These are phyloP conservation scores for Phalera bucephala DNA, from an alignment of 2,888 invertebrate genomes.

Conservation along the genomic window DNA sequence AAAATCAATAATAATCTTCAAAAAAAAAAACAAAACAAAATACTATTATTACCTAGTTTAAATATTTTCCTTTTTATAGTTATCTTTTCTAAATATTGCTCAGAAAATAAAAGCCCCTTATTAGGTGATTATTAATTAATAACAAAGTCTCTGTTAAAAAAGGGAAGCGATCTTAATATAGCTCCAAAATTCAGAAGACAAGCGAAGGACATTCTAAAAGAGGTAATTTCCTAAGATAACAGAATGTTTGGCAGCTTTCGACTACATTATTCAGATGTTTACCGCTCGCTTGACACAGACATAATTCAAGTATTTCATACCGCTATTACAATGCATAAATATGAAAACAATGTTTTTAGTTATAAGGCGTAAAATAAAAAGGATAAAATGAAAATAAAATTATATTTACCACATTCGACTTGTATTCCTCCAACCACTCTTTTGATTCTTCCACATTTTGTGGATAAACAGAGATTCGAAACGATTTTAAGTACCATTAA, in stretches of 20 bases:
- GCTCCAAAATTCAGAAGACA: neutral
- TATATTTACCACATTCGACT: slow-evolving; percentile 59
- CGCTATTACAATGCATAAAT: no score
- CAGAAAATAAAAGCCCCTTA: no score
- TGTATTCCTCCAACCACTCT: slow-evolving; percentile 60
- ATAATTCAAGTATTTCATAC: no score
- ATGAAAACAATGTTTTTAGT: no score
- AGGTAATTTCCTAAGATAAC: neutral
- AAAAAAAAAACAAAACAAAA: no score
- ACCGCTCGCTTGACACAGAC: neutral
- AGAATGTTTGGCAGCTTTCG: neutral
- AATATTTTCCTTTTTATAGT: no score
- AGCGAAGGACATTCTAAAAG: neutral
- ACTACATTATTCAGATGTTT: neutral
- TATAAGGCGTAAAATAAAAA: no score
- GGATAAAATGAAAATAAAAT: slow-evolving; percentile 9
- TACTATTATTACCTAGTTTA: no score
- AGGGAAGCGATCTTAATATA: neutral
- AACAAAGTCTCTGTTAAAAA: no score
- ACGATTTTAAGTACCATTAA: slow-evolving; percentile 16
- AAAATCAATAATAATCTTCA: neutral
- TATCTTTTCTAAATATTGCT: no score
- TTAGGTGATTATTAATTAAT: no score
- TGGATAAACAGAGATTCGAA: slow-evolving; percentile 27
- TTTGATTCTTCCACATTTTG: slow-evolving; percentile 51